Conservation (phyloP, 2,797 vertebrate species). For the Labroides dimidiatus region DNA sequence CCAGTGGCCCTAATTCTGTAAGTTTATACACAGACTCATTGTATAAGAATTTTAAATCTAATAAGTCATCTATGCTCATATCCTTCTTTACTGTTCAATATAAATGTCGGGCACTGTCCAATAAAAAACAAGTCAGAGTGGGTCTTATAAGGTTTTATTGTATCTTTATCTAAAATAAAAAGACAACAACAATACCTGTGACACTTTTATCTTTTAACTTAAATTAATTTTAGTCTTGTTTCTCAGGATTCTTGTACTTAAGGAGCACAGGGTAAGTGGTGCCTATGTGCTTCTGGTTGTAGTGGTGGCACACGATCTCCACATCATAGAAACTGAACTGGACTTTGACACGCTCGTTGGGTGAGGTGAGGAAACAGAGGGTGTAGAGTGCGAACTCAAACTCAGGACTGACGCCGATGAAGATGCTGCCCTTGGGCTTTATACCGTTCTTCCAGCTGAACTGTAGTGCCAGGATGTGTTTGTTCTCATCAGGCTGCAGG, state of each 20-base stretch:
- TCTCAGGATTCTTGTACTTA: constrained; percentile 68
- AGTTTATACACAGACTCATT: no score
- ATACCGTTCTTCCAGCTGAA: constrained; percentile 89
- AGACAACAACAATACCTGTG: constrained; percentile 75
- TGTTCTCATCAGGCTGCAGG: constrained; percentile 85
- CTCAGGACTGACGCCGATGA: constrained; percentile 87
- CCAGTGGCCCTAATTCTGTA: no score
- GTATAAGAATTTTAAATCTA: no score
- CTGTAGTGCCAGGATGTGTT: constrained; percentile 87
- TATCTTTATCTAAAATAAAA: constrained; percentile 80
- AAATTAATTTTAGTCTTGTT: constrained; percentile 20
- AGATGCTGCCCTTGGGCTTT: constrained; percentile 88
- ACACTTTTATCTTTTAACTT: constrained; percentile 52
- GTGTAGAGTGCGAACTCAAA: constrained; percentile 88
- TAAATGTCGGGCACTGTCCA: not conserved
- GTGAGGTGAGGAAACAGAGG: constrained; percentile 85
- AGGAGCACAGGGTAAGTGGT: constrained; percentile 87
- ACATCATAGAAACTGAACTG: constrained; percentile 86
- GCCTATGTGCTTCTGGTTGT: constrained; percentile 87
- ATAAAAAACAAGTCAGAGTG: constrained; percentile 10
- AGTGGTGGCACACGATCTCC: constrained; percentile 87
- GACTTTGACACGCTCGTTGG: constrained; percentile 84
- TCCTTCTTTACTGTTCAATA: no score
- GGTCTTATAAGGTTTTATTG: constrained; percentile 80
- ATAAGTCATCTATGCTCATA: no score